These are phyloP conservation scores for Yponomeuta malinellus DNA, from an alignment of 2,888 invertebrate species.

Conservation along the genomic window DNA sequence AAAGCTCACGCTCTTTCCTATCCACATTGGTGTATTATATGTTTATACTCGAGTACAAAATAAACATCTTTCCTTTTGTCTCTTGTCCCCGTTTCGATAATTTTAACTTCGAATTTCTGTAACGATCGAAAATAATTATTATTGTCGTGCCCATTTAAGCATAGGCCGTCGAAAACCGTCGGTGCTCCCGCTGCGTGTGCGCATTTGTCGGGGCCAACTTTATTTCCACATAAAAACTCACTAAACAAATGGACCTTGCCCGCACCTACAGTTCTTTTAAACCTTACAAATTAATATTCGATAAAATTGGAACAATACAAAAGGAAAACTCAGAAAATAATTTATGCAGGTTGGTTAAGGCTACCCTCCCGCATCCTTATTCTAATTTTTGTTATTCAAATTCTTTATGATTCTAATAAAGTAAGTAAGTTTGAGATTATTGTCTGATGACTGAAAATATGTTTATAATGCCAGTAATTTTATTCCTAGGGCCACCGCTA, in stretches of 20 bases:
- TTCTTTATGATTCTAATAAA: no score
- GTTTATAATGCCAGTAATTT: no score
- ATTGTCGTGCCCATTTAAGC: slow-evolving; percentile 13
- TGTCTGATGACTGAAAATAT: no score
- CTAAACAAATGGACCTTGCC: slow-evolving; percentile 34
- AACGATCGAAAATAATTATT: slow-evolving; percentile 4
- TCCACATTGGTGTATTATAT: no score
- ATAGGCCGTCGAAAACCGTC: slow-evolving; percentile 10
- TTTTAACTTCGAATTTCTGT: slow-evolving; percentile 3
- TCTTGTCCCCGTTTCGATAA: not conserved
- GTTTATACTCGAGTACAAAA: not conserved
- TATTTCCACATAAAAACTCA: slow-evolving; percentile 53
- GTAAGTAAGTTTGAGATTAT: no score
- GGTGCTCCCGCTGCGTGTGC: slow-evolving; percentile 36
- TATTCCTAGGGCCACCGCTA: no score
- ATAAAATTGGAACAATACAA: slow-evolving; percentile 2
- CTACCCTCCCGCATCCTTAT: not conserved
- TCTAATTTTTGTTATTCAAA: no score
- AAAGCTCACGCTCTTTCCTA: no score
- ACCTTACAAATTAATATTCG: not conserved
- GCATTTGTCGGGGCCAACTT: slow-evolving; percentile 52
- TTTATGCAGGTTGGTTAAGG: not conserved
- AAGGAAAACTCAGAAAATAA: not conserved
- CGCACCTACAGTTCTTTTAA: not conserved
- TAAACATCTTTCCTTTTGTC: not conserved